Evolutionary conservation across 2,113 vertebrate species (phyloP), one percentile per base, ranked within the genome.

Genomic region (Chroicocephalus ridibundus): DNA sequence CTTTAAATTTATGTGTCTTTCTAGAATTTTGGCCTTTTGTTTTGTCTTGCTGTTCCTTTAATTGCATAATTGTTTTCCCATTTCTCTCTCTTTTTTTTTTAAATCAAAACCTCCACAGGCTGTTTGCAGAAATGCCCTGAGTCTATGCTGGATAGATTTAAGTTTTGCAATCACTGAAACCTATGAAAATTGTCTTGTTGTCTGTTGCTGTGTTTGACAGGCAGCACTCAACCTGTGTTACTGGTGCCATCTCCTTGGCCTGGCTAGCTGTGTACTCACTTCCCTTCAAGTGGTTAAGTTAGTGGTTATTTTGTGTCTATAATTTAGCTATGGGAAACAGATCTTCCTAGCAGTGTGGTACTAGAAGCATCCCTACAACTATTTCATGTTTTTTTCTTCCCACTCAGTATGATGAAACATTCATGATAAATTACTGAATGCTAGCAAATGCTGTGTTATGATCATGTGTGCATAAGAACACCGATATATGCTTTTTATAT

Each of bases 211-310:
- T 82, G 24, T 79, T 80, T 64, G 54, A 55, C 62, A 89, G 81
- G 19, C 91, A 72, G 2, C 0, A 2, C n/a, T 76, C 88, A 80
- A 61, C 93, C 90, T 82, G 94, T 32, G 76, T 16, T 38, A 13
- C 69, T 82, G 81, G 24, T 91, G 79, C 44, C 68, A 49, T 60
- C 86, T 49, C 77, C 72, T 27, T 15, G 65, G 70, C 86, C 72
- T 91, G 88, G 15, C 80, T 27, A 32, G 79, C 77, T 55, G 55
- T 36, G 74, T 25, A 46, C 75, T 96, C 75, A 86, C 88, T 97
- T 97, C 95, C 96, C 91, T 95, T 95, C 93, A 57, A 90, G 95
- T 95, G 96, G 96, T 95, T 94, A 68, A 65, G 52, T 80, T 90
- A 42, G 92, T 94, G 96, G 92, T 95, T 96, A 62, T 22, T 38